Conservation (phyloP, 2,797 vertebrate species). For the Anolis apletophallus region DNA sequence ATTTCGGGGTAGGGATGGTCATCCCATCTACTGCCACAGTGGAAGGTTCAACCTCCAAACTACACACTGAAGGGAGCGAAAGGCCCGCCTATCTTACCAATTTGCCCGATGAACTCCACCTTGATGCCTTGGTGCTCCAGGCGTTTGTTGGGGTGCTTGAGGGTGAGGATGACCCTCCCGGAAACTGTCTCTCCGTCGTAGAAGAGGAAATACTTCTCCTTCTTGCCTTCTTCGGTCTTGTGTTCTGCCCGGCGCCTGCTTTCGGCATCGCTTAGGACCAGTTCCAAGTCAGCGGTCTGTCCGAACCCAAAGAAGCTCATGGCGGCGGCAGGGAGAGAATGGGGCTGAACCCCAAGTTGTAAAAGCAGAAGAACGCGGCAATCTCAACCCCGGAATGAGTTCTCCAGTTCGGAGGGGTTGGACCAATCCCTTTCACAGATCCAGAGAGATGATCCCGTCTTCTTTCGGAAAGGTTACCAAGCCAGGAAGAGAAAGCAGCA, state of each 20-base stretch:
- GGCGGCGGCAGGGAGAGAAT: conserved; percentile 43
- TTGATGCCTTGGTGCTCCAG: conserved; percentile 98
- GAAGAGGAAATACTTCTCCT: conserved; percentile 96
- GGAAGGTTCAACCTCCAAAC: too few species aligned
- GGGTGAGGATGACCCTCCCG: conserved; percentile 91
- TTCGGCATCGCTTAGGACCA: conserved; percentile 88
- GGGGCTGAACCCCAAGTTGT: neutral
- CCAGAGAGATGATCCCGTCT: too few species aligned
- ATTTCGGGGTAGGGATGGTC: too few species aligned
- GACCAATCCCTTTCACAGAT: too few species aligned
- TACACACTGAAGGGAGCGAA: neutral
- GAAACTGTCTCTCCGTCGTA: conserved; percentile 96
- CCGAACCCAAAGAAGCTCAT: conserved; percentile 97
- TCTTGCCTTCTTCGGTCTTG: conserved; percentile 92
- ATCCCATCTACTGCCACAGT: neutral
- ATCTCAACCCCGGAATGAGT: too few species aligned
- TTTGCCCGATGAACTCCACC: conserved; percentile 97
- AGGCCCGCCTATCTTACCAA: conserved; percentile 81
- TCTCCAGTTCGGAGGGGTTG: too few species aligned
- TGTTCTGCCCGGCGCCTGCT: conserved; percentile 91
- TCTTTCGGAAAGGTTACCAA: too few species aligned
- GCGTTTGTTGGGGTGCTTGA: conserved; percentile 93
- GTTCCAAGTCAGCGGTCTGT: conserved; percentile 92
- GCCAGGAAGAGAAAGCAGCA: too few species aligned
- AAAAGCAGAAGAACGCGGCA: rapidly evolving